Evolutionary conservation across 1,140 invertebrate species (phyloP).

Genomic region (Euwallacea similis): DNA sequence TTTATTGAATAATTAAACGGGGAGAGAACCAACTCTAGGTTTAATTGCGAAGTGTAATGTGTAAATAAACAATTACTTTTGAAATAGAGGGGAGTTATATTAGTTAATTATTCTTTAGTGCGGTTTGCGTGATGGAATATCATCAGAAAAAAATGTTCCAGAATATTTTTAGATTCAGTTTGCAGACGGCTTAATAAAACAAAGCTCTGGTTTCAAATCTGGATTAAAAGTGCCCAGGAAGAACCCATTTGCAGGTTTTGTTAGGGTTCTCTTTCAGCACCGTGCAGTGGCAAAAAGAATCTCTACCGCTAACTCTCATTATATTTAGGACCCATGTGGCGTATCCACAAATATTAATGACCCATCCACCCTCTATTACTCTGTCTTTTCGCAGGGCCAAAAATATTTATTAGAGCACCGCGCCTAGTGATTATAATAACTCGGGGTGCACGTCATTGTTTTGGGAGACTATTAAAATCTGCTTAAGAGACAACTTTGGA

Average conservation of each 20-base stretch:
- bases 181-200: too few species aligned
- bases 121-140: conserved; percentile 41
- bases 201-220: too few species aligned
- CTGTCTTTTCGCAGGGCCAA: conserved; percentile 35
- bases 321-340: neutral
- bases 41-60: conserved; percentile 44
- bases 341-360: conserved; percentile 1
- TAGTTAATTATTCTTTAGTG: conserved; percentile 44
- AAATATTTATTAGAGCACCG: conserved; percentile 49
- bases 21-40: conserved; percentile 42
- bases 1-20: conserved; percentile 53
- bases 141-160: too few species aligned
- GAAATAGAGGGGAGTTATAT: conserved; percentile 40
- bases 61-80: conserved; percentile 45
- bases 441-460: conserved; percentile 50
- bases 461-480: conserved; percentile 53
- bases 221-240: too few species aligned
- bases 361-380: conserved; percentile 3
- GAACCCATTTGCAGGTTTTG: too few species aligned
- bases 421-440: conserved; percentile 44
- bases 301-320: too few species aligned
- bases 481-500: conserved; percentile 47
- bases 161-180: too few species aligned
- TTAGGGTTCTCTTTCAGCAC: too few species aligned
- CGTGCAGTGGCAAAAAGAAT: too few species aligned